Base-by-base conservation (phyloP, 2,113 vertebrate genomes). In the Panurus biarmicus region DNA sequence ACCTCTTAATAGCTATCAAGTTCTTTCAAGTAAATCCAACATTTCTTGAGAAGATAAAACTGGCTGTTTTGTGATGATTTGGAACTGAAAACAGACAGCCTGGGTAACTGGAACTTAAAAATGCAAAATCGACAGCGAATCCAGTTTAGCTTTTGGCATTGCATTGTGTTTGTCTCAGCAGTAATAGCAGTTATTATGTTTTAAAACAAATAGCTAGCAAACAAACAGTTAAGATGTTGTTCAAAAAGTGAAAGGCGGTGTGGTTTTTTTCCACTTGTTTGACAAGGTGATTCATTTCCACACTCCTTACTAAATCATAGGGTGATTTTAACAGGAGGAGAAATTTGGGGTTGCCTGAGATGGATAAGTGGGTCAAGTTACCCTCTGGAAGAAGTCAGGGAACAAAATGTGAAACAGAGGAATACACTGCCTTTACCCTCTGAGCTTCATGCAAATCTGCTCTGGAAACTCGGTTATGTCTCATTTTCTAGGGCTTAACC, bases 11-110 rank as follows among this genome's bases (percentile, higher is more conserved):
- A 87, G 92, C 88, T 74, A 47, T 38, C 36, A 23, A 88, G 75
- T 80, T 80, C 94, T 95, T 96, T 95, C 92, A 96, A 88, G 90
- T 94, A 92, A 83, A 93, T 96, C 94, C 95, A 96, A 28, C 82
- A 66, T 73, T 93, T 93, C 58, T 93, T 77, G 85, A 95, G 92
- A 93, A 73, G 79, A 83, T 93, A 76, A 95, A 96, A 90, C 71
- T 88, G 71, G 35, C 88, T 88, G 64, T 42, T 95, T 83, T 92
- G 82, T 83, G 85, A 64, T 83, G 16, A 83, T 77, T 73, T 95
- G 82, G 82, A 94, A 93, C 71, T 66, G 82, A 76, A 92, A 92
- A 83, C 64, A 96, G 90, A 78, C 85, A 90, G 82, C 42, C 54
- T 87, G 70, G 38, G 28, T 87, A 96, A 94, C 38, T 93, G 64